Conservation (phyloP, 2,797 vertebrate species). For the Platalea minor region DNA sequence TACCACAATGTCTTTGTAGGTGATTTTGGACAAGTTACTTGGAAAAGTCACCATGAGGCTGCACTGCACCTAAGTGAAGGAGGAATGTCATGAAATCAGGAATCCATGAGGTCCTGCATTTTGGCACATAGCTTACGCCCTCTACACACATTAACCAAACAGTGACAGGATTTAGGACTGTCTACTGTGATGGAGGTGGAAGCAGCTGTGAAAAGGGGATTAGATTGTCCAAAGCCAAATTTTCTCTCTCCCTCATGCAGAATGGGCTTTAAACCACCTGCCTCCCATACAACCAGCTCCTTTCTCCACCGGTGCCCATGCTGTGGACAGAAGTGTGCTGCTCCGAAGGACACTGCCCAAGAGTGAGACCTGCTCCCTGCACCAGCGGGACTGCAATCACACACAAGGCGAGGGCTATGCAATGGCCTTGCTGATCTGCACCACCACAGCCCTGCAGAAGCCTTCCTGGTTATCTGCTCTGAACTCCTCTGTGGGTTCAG, state of each 20-base stretch:
- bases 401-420: neutral
- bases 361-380: neutral
- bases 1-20: neutral
- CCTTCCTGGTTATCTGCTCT: neutral
- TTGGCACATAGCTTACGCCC: neutral
- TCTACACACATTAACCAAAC: neutral
- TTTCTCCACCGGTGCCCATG: neutral
- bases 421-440: neutral
- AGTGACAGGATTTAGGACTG: neutral
- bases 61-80: neutral
- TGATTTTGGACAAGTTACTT: neutral
- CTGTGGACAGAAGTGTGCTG: neutral
- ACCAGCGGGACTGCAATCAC: too few relatives aligned
- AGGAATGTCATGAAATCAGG: neutral
- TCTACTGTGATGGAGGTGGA: neutral
- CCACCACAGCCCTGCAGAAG: neutral
- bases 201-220: neutral
- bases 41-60: neutral
- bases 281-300: neutral
- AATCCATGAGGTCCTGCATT: neutral
- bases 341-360: neutral
- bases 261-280: neutral
- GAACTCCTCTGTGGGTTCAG: neutral
- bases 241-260: neutral
- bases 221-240: rapidly evolving